Conservation (phyloP, 2,888 invertebrate species). For the Dromius quadrimaculatus region DNA sequence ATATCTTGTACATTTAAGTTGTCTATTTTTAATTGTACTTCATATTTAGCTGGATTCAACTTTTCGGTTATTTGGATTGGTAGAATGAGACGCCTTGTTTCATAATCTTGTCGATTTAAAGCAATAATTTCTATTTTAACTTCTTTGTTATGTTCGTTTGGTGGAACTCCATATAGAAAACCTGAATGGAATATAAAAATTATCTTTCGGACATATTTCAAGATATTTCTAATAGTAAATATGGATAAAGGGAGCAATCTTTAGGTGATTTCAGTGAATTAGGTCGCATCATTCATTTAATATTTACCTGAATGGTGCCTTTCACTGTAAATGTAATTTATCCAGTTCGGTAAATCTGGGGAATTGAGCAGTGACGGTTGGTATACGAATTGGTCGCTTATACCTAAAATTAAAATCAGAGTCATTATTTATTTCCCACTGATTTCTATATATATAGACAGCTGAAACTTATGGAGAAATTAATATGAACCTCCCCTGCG, state of each 20-base stretch:
- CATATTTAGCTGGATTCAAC: slow-evolving; percentile 76
- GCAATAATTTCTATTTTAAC: slow-evolving; percentile 81
- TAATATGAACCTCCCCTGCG: too few species aligned
- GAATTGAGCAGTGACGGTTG: slow-evolving; percentile 80
- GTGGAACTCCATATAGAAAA: slow-evolving; percentile 88
- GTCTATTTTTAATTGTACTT: slow-evolving; percentile 89
- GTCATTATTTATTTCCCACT: too few species aligned
- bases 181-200: too few species aligned
- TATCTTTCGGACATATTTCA: too few species aligned
- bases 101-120: slow-evolving; percentile 81
- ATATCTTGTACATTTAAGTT: slow-evolving; percentile 91
- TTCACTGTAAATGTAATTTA: slow-evolving; percentile 86
- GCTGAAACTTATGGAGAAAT: too few species aligned
- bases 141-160: slow-evolving; percentile 69
- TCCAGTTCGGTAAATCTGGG: slow-evolving; percentile 89
- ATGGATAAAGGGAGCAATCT: too few species aligned
- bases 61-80: slow-evolving; percentile 76
- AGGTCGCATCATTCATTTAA: too few species aligned
- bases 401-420: slow-evolving; percentile 63
- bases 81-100: slow-evolving; percentile 76
- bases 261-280: too few species aligned
- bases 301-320: slow-evolving; percentile 82
- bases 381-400: slow-evolving; percentile 76
- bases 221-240: too few species aligned
- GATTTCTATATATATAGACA: too few species aligned